These are phyloP conservation scores for Spatula versicolor DNA, from an alignment of 2,797 vertebrate genomes.

Conservation along the genomic window DNA sequence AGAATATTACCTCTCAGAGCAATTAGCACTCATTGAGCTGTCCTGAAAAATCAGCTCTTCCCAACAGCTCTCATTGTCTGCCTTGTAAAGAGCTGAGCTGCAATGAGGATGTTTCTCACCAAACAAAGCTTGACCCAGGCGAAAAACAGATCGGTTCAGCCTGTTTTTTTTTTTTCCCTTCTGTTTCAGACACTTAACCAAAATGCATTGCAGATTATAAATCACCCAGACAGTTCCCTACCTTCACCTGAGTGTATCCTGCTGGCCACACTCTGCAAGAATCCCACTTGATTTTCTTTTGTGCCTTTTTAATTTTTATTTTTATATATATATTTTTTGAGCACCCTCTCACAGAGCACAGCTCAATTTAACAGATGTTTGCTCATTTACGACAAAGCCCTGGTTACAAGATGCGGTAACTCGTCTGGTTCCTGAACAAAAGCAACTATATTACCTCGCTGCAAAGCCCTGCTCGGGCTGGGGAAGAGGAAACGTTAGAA, in stretches of 20 bases:
- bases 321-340: no score
- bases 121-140: background rate
- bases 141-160: background rate
- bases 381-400: slow-evolving; percentile 1
- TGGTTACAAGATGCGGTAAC: slow-evolving; percentile 10
- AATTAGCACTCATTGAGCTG: background rate
- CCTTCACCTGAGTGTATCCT: background rate
- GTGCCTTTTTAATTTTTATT: background rate
- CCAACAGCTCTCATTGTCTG: background rate
- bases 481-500: slow-evolving; percentile 34
- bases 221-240: background rate
- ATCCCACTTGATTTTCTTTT: background rate
- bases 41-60: background rate
- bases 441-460: background rate
- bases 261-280: background rate
- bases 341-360: background rate
- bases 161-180: background rate
- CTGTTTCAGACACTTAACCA: background rate
- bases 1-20: background rate
- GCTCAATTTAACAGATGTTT: slow-evolving; percentile 48
- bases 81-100: background rate
- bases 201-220: background rate
- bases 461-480: background rate
- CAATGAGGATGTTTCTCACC: background rate
- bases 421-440: slow-evolving; percentile 33